Evolutionary conservation across 2,113 vertebrate species (phyloP).

Genomic region (Catharus fuscescens): DNA sequence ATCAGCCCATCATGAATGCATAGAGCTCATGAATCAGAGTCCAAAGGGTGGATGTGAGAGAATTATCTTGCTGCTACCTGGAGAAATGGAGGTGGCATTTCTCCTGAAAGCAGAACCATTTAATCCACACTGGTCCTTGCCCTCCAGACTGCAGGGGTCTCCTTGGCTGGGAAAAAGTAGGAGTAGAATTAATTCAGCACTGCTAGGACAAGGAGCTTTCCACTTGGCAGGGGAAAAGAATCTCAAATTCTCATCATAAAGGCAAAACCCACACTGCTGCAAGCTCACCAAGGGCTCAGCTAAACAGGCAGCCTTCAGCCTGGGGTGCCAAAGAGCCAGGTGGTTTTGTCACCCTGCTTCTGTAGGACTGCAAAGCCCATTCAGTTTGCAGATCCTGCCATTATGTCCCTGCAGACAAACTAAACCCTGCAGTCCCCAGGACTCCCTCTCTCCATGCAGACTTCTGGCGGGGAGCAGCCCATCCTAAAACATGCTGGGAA

Average conservation of each 20-base stretch:
- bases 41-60: background rate
- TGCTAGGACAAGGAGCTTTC: background rate
- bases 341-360: background rate
- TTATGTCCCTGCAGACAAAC: background rate
- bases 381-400: background rate
- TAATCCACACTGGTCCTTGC: background rate
- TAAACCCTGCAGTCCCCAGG: background rate
- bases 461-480: background rate
- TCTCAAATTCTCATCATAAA: background rate
- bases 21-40: conserved; percentile 9
- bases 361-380: rapidly evolving
- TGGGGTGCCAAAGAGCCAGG: background rate
- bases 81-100: background rate
- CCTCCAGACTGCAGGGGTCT: rapidly evolving
- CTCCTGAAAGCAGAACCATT: background rate
- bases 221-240: background rate
- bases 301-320: background rate
- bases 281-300: background rate
- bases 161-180: background rate
- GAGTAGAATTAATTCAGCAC: background rate
- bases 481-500: background rate
- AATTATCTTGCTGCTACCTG: background rate
- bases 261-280: background rate
- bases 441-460: background rate
- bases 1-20: background rate